Percentiles rank a stretch among this genome's conserved stretches.
Conservation (phyloP, 2,888 invertebrate genomes). For the Hyppa rectilinea region DNA sequence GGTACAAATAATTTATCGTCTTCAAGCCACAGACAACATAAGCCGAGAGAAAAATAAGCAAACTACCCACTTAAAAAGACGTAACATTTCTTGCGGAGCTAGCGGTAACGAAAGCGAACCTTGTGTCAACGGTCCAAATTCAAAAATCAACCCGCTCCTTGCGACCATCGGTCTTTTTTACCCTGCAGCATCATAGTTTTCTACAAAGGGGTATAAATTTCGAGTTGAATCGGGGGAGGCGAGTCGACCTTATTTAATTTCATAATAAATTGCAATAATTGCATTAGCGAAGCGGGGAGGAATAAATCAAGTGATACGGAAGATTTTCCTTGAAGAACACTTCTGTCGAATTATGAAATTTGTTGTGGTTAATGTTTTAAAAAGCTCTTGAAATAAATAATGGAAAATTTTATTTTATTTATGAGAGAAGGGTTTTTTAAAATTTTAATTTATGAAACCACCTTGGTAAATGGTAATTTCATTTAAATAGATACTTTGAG, state of each 20-base stretch:
- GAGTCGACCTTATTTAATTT: constrained; percentile 89
- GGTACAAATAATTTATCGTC: constrained; percentile 89
- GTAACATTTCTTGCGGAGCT: constrained; percentile 71
- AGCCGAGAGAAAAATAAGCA: constrained; percentile 89
- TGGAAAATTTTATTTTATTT: constrained; percentile 33
- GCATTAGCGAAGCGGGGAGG: constrained; percentile 82
- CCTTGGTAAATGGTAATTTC: constrained; percentile 15
- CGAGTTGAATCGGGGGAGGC: constrained; percentile 74
- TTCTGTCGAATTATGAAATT: constrained; percentile 71
- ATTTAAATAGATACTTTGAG: constrained; percentile 23
- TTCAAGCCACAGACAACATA: constrained; percentile 86
- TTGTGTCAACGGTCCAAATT: constrained; percentile 74
- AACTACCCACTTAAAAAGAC: constrained; percentile 87
- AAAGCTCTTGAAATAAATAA: constrained; percentile 61
- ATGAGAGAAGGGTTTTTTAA: constrained; percentile 5
- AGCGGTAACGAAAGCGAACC: constrained; percentile 75
- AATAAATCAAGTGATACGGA: constrained; percentile 83
- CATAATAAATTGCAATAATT: constrained; percentile 90
- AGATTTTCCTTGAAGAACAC: constrained; percentile 72
- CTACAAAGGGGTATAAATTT: constrained; percentile 87
- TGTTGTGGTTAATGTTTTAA: constrained; percentile 62
- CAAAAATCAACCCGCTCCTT: constrained; percentile 79
- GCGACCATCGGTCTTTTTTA: constrained; percentile 74
- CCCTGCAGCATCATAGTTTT: constrained; percentile 77
- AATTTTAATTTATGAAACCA: constrained; percentile 14